Evolutionary conservation across 2,797 vertebrate genomes (phyloP).

Genomic region (Miichthys miiuy): DNA sequence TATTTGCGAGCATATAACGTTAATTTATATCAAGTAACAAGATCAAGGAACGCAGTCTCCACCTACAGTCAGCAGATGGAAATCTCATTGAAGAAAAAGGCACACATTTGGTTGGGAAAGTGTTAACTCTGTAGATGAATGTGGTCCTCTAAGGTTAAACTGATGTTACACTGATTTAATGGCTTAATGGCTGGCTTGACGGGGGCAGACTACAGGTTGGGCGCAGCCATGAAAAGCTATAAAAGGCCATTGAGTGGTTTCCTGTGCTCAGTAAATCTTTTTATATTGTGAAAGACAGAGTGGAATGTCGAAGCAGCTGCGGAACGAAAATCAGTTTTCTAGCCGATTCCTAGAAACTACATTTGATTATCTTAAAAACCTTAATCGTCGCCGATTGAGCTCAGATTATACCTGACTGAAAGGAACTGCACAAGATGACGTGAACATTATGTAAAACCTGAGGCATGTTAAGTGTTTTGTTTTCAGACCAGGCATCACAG

Average conservation of each 20-base stretch:
- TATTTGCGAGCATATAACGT: no score
- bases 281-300: conserved; percentile 21
- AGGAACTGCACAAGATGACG: conserved; percentile 17
- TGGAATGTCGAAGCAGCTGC: conserved; percentile 2
- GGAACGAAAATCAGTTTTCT: conserved; percentile 11
- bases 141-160: conserved; percentile 31
- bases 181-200: conserved; percentile 53
- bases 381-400: background rate
- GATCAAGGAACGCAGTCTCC: background rate
- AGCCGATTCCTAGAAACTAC: conserved; percentile 1
- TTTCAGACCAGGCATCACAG: conserved; percentile 23
- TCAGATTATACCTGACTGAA: background rate
- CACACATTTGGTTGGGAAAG: conserved; percentile 30
- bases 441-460: conserved; percentile 19
- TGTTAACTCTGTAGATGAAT: conserved; percentile 46
- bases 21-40: background rate
- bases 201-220: conserved; percentile 38
- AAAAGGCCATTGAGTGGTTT: conserved; percentile 53
- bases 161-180: conserved; percentile 64
- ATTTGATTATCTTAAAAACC: background rate
- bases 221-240: conserved; percentile 48
- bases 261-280: conserved; percentile 59
- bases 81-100: background rate
- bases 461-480: conserved; percentile 38
- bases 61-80: background rate